A percentile compares a stretch with the other conserved stretches of the same genome.
These are phyloP conservation scores for Pseudachorutes palmiensis DNA, from an alignment of 1,140 invertebrate genomes.

Conservation along the genomic window DNA sequence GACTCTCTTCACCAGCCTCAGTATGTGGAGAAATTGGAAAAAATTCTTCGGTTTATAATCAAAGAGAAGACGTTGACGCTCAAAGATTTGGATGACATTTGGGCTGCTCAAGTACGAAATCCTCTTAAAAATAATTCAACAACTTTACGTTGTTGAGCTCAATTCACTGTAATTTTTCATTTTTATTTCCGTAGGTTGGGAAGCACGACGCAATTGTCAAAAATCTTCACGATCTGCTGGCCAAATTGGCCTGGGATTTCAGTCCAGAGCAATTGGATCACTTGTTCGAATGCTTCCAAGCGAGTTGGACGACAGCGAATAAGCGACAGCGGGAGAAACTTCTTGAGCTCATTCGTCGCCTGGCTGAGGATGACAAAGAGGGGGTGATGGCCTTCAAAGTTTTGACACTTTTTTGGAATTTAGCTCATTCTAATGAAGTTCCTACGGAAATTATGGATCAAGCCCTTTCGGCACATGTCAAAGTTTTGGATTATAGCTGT, in stretches of 20 bases:
- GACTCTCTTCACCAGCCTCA: slow-evolving; percentile 95
- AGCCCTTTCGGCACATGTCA: slow-evolving; percentile 86
- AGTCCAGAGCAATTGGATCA: slow-evolving; percentile 94
- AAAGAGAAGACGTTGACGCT: slow-evolving; percentile 86
- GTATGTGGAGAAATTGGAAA: slow-evolving; percentile 96
- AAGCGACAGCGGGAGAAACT: slow-evolving; percentile 94
- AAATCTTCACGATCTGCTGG: slow-evolving; percentile 92
- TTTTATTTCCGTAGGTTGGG: slow-evolving; percentile 49
- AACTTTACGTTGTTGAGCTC: not conserved
- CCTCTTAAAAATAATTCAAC: slow-evolving; percentile 3
- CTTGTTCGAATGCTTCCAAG: slow-evolving; percentile 92
- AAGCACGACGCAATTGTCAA: slow-evolving; percentile 94
- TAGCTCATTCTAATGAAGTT: slow-evolving; percentile 91
- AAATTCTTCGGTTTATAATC: slow-evolving; percentile 92
- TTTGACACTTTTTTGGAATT: slow-evolving; percentile 92
- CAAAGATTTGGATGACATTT: slow-evolving; percentile 86
- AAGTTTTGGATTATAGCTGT: slow-evolving; percentile 96
- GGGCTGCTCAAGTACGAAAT: slow-evolving; percentile 70
- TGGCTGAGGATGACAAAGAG: slow-evolving; percentile 97
- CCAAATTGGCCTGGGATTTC: slow-evolving; percentile 97
- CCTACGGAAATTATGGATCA: slow-evolving; percentile 97
- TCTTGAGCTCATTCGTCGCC: slow-evolving; percentile 82
- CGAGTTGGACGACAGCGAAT: slow-evolving; percentile 90
- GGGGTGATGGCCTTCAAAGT: slow-evolving; percentile 98
- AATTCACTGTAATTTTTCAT: slow-evolving; percentile 14